Evolutionary conservation across 2,888 invertebrate species (phyloP).

Genomic region (Stenoptilia bipunctidactyla): DNA sequence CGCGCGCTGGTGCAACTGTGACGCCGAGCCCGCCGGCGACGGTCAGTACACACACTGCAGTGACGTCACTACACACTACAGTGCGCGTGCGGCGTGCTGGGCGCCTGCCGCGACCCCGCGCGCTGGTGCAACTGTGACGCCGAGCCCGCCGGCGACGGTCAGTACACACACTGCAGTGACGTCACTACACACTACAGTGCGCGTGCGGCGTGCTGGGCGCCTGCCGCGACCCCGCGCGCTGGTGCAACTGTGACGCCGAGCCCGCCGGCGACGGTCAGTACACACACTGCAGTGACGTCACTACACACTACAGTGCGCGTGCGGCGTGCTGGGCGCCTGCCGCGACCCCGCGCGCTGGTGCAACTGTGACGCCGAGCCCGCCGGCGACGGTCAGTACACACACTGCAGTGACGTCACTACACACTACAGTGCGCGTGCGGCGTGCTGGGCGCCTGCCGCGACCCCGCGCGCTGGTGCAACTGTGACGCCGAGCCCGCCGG

Average conservation of each 20-base stretch:
- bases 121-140: slow-evolving; percentile 98
- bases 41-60: slow-evolving; percentile 73
- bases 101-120: slow-evolving; percentile 70
- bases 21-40: no score
- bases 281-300: slow-evolving; percentile 77
- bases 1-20: slow-evolving; percentile 97
- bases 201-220: slow-evolving; percentile 86
- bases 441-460: slow-evolving; percentile 64
- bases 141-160: no score
- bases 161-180: slow-evolving; percentile 77
- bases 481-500: slow-evolving; percentile 77
- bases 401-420: slow-evolving; percentile 83
- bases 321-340: slow-evolving; percentile 76
- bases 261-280: no score
- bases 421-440: slow-evolving; percentile 99
- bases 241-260: slow-evolving; percentile 93
- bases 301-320: slow-evolving; percentile 97
- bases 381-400: no score
- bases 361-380: slow-evolving; percentile 84
- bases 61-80: slow-evolving; percentile 88
- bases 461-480: slow-evolving; percentile 93
- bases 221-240: slow-evolving; percentile 79
- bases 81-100: slow-evolving; percentile 93
- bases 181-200: slow-evolving; percentile 92
- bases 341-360: slow-evolving; percentile 90